Percentiles rank a stretch among this genome's conserved stretches.
phyloP scores from a whole-genome alignment of 2,797 vertebrate genomes.

The Leptatherina wallacei region DNA sequence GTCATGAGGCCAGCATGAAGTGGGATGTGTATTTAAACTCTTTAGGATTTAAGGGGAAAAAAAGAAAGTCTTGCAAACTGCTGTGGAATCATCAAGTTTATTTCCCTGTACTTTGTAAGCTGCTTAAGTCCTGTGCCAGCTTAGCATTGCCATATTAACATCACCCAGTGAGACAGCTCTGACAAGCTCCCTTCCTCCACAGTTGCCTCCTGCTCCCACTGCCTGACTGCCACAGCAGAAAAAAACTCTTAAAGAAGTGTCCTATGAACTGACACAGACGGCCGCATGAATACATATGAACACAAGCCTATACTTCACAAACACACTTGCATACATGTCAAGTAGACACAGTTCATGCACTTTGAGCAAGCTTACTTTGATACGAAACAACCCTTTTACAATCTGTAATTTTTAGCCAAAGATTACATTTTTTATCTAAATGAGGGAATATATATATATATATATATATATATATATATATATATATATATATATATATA shows the following conservation, averaged over 20 bases:
- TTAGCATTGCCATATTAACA: slow-evolving; percentile 88
- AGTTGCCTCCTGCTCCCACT: slow-evolving; percentile 64
- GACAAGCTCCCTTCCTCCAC: slow-evolving; percentile 83
- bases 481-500: slow-evolving; percentile 11
- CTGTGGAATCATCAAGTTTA: slow-evolving; percentile 86
- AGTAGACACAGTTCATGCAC: slow-evolving; percentile 37
- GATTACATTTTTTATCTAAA: slow-evolving; percentile 25
- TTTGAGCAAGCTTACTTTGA: slow-evolving; percentile 56
- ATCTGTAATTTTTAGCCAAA: slow-evolving; percentile 29
- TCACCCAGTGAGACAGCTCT: slow-evolving; percentile 84
- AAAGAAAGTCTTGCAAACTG: slow-evolving; percentile 80
- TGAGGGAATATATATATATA: not conserved
- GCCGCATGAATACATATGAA: slow-evolving; percentile 46
- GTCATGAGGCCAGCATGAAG: slow-evolving; percentile 74
- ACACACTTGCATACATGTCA: slow-evolving; percentile 46
- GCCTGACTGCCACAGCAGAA: slow-evolving; percentile 66
- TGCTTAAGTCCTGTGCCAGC: slow-evolving; percentile 86
- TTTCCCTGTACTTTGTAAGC: slow-evolving; percentile 86
- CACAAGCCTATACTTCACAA: slow-evolving; percentile 36
- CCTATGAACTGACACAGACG: slow-evolving; percentile 61
- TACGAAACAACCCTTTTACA: slow-evolving; percentile 44
- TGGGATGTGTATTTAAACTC: slow-evolving; percentile 82
- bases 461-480: too few species aligned
- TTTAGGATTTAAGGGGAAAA: slow-evolving; percentile 74
- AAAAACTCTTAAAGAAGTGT: slow-evolving; percentile 39